Evolutionary conservation across 2,113 vertebrate genomes (phyloP).

Genomic region (Mesembrinibis cayennensis): DNA sequence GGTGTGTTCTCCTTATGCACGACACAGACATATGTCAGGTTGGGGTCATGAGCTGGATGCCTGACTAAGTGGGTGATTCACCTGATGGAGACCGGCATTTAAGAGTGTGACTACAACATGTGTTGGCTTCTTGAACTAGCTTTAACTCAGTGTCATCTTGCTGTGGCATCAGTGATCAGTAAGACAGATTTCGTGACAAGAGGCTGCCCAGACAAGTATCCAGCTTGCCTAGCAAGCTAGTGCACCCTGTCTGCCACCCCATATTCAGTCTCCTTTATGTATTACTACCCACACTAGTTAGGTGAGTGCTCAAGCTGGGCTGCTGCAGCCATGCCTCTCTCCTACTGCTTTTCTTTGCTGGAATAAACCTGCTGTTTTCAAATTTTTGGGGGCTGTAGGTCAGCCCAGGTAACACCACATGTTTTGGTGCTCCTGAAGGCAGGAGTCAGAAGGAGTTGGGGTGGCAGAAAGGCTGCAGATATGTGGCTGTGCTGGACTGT

Average conservation of each 20-base stretch:
- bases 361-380: neutral
- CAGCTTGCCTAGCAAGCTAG: neutral
- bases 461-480: neutral
- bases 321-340: neutral
- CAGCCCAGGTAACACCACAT: neutral
- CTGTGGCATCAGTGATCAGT: neutral
- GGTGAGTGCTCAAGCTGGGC: neutral
- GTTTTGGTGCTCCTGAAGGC: neutral
- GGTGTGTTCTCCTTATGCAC: neutral
- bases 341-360: neutral
- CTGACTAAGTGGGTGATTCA: neutral
- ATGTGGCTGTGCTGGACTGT: neutral
- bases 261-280: fast-evolving
- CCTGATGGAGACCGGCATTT: fast-evolving
- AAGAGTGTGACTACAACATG: neutral
- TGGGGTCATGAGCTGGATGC: neutral
- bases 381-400: neutral
- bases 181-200: neutral
- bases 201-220: neutral
- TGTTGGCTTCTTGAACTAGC: neutral
- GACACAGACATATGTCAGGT: neutral
- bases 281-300: neutral
- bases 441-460: neutral
- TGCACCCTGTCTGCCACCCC: neutral
- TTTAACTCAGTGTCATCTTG: neutral